Base-by-base conservation (phyloP, 64 coral and sea anemone genomes). In the Montipora cactus region DNA sequence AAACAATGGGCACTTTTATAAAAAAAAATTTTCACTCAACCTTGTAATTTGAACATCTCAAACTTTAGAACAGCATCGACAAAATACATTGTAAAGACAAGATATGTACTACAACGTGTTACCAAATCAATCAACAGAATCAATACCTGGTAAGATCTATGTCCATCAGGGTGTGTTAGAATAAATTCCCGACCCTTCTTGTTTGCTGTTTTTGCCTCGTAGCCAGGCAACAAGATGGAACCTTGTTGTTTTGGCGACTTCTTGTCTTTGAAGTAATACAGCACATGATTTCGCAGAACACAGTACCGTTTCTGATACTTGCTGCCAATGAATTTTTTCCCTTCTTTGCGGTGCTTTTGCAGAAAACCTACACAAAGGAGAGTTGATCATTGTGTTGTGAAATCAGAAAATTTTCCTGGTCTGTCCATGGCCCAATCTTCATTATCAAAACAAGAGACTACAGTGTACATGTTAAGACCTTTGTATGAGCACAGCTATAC, bases 291-390 rank as follows among this genome's bases (percentile, higher is more conserved):
- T 14, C 92, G 89, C 70, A 97, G 81, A 18, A 97, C 79, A 58
- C 95, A 97, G 77, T 78, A 97, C 25, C 95, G 89, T 61, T 92
- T 97, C 71, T 97, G 95, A 71, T 70, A 97, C 53, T 61, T 94
- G 79, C 89, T 95, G 1, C 95, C 95, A 83, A 97, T 49, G 59
- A 73, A 97, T 7, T 95, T 47, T 58, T 95, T 95, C 48, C 93
- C 95, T 55, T 84, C 72, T 37, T 97, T 97, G 64, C 95, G 92
- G n/a, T 73, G 92, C 46, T 97, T 97, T 21, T 89, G 75, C 10
- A 97, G 84, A 47, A 78, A 79, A 44, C 95, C 95, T 97, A 6
- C 4, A 15, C 59, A 25, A 88, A 47, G 58, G 15, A 76, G 10
- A 52, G 10, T 8, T 57, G 10, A 6, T 8, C 5, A 57, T 28